Evolutionary conservation across 2,797 vertebrate genomes (phyloP), one percentile per base, ranked within the genome.

Genomic region (Tapirus indicus): DNA sequence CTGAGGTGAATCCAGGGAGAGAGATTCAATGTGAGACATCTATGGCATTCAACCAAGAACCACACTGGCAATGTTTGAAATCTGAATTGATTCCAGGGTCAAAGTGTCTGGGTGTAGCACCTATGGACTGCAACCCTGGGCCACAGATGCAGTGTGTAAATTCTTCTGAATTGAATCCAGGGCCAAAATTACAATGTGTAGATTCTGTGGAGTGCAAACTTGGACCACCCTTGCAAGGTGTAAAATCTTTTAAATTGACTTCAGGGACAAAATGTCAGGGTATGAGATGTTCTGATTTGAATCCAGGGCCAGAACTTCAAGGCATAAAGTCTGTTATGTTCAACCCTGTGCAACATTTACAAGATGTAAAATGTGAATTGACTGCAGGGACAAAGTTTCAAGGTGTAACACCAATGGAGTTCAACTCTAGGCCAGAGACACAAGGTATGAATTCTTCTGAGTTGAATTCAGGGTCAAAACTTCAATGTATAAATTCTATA

Each of bases 391-490:
- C 88, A 87, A 74, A 92, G n/a, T 84, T 91, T 91, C 82, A 85
- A 94, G 58, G 35, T 62, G 83, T 47, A 94, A 88, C 5, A 32
- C 79, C 83, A 88, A 77, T 9, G 5, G 74, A 94, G 47, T 64
- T 91, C 47, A 72, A 96, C 35, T 82, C 38, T 58, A 66, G 20
- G 12, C 27, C 52, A 68, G 71, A 90, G 49, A 5, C 47, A 7
- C 85, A 91, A 97, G 35, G 41, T 79, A 13, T 68, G 11, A 89
- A 87, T 82, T 92, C 60, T 86, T 78, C 44, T 94, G 69, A 85
- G 23, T 87, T 95, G 69, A 97, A 92, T 87, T 88, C 72, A 56
- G 79, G 69, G 75, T 54, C 74, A 90, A 74, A 96, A 83, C 14
- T 17, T 95, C 79, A 97, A 7, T 41, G 32, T 25, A 84, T 54